Conservation (phyloP, 1,140 invertebrate genomes). For the Drosophila guanche region DNA sequence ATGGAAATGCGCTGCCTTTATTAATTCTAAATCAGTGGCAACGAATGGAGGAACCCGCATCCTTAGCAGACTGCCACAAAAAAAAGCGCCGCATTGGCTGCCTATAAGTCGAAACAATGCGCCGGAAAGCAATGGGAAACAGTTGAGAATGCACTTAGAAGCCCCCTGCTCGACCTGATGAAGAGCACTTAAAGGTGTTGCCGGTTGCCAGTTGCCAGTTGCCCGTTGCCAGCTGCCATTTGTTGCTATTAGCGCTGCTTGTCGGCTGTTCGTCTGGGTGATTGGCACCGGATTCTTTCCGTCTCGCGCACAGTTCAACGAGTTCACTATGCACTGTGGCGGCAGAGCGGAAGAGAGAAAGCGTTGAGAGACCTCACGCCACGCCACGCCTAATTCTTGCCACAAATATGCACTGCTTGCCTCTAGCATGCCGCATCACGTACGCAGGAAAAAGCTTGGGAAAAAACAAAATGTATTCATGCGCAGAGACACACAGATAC, state of each 20-base stretch:
- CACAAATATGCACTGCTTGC: conserved; percentile 24
- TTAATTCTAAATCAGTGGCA: conserved; percentile 75
- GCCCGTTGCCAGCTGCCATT: conserved; percentile 41
- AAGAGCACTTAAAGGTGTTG: conserved; percentile 66
- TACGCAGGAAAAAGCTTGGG: conserved; percentile 21
- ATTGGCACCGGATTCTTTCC: conserved; percentile 35
- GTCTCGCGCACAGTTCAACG: conserved; percentile 38
- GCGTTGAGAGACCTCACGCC: conserved; percentile 6
- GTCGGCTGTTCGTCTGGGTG: conserved; percentile 8
- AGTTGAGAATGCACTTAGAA: conserved; percentile 63
- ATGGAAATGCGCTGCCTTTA: conserved; percentile 48
- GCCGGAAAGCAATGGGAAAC: conserved; percentile 56
- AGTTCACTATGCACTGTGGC: conserved; percentile 39
- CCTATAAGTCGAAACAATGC: conserved; percentile 9
- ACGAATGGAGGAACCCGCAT: too few species aligned
- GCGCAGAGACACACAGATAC: conserved; percentile 1
- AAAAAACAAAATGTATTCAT: conserved; percentile 28
- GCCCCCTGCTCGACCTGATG: conserved; percentile 44
- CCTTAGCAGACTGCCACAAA: conserved; percentile 10
- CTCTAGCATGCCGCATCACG: conserved; percentile 44
- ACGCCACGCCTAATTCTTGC: conserved; percentile 44
- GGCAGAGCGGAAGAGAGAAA: conserved; percentile 22
- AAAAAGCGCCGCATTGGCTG: too few species aligned
- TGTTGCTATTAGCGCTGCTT: conserved; percentile 44
- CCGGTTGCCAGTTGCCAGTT: conserved; percentile 23